phyloP scores from a whole-genome alignment of 1,140 invertebrate genomes.

The Formica selysi region DNA sequence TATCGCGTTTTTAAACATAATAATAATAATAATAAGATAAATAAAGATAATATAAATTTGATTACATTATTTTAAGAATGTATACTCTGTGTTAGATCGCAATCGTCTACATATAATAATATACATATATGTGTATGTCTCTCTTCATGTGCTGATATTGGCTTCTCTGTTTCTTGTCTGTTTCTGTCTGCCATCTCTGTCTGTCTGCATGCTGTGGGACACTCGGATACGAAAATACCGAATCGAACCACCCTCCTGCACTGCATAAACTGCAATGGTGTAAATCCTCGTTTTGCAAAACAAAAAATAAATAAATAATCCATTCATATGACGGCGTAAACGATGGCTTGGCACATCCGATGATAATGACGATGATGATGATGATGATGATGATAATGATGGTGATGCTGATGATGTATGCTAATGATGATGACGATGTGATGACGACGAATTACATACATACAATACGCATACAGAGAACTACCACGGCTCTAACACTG shows the following conservation, averaged over 20 bases:
- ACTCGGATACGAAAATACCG: conserved; percentile 81
- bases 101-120: conserved; percentile 36
- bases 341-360: conserved; percentile 17
- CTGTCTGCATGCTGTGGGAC: conserved; percentile 87
- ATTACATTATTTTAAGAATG: conserved; percentile 30
- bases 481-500: conserved; percentile 97
- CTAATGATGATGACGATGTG: conserved; percentile 41
- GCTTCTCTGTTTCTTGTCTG: conserved; percentile 86
- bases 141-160: conserved; percentile 84
- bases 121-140: conserved; percentile 67
- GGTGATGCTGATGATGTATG: conserved; percentile 5
- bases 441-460: conserved; percentile 61
- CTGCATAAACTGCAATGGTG: conserved; percentile 72
- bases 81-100: conserved; percentile 24
- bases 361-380: conserved; percentile 21
- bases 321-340: conserved; percentile 10
- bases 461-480: conserved; percentile 89
- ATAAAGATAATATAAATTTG: neutral
- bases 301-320: conserved; percentile 49
- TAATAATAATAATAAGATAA: conserved; percentile 4
- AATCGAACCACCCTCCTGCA: conserved; percentile 75
- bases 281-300: conserved; percentile 58
- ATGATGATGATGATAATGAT: conserved; percentile 23
- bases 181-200: conserved; percentile 86
- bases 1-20: too few species aligned